Evolutionary conservation across 2,113 vertebrate species (phyloP).

Genomic region (Sciurus niger): DNA sequence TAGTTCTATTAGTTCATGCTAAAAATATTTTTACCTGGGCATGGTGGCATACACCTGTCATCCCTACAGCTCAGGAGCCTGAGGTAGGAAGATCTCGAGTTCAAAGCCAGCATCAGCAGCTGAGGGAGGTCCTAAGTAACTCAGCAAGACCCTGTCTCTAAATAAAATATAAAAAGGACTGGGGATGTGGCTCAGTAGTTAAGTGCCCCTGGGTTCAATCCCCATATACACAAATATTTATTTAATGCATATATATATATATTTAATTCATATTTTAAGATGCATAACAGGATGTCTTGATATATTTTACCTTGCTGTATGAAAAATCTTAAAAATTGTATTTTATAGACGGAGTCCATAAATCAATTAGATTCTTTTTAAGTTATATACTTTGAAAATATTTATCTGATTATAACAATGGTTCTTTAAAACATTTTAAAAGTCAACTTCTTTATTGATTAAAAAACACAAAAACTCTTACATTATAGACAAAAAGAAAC

Average conservation of each 20-base stretch:
- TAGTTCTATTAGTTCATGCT: not conserved
- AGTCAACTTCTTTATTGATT: slow-evolving; percentile 25
- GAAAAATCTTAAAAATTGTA: not conserved
- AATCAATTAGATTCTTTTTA: not conserved
- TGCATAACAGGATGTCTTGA: not conserved
- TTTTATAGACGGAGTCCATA: not conserved
- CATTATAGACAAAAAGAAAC: not conserved
- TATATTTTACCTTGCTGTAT: not conserved
- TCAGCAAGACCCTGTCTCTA: no score
- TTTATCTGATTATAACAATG: not conserved
- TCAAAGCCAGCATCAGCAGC: no score
- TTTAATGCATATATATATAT: no score
- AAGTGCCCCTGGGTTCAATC: no score
- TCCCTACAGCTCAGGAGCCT: no score
- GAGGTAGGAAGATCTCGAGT: no score
- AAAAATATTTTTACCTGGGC: not conserved
- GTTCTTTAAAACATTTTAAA: not conserved
- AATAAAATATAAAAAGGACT: no score
- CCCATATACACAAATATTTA: no score
- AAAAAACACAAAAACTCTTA: not conserved
- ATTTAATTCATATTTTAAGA: not conserved
- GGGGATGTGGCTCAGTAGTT: no score
- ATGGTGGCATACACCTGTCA: no score
- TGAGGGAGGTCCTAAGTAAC: no score
- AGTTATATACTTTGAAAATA: not conserved